phyloP scores from a whole-genome alignment of 92 coral and sea anemone species.

The Paragorgia papillata region DNA sequence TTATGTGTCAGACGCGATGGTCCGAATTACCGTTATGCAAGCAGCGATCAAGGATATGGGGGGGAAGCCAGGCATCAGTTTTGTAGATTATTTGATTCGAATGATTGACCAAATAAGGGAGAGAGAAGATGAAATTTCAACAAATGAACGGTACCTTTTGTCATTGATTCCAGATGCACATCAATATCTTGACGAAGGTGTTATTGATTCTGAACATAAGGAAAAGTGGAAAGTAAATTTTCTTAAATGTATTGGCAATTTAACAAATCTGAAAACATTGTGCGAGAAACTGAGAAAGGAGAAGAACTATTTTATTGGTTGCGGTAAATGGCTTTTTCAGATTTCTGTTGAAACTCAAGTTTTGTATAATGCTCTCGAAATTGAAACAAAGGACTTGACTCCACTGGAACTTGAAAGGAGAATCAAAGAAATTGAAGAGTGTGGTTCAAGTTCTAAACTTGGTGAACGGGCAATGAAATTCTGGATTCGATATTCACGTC shows the following conservation, averaged over 20 bases:
- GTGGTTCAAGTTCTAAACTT: constrained; percentile 9
- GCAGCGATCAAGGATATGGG: constrained; percentile 67
- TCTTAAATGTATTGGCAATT: constrained; percentile 50
- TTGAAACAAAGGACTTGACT: constrained; percentile 61
- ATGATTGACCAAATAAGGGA: constrained; percentile 32
- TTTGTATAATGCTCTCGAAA: constrained; percentile 55
- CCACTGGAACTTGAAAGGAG: constrained; percentile 64
- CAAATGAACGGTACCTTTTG: constrained; percentile 52
- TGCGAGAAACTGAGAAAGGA: constrained; percentile 54
- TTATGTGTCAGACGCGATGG: constrained; percentile 72
- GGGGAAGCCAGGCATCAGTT: constrained; percentile 7
- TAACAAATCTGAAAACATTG: constrained; percentile 50
- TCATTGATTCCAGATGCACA: constrained; percentile 70
- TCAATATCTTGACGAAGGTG: constrained; percentile 54
- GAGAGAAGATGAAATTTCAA: background rate
- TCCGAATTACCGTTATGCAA: constrained; percentile 69
- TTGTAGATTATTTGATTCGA: constrained; percentile 52
- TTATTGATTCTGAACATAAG: constrained; percentile 60
- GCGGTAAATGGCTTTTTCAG: constrained; percentile 47
- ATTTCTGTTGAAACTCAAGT: constrained; percentile 60
- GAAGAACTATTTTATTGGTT: constrained; percentile 44
- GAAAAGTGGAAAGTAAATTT: constrained; percentile 57
- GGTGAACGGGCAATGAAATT: constrained; percentile 69
- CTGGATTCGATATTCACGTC: constrained; percentile 65
- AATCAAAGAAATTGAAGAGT: constrained; percentile 57